These are phyloP conservation scores for Denticeps clupeoides DNA, from an alignment of 2,797 vertebrate genomes.

Conservation along the genomic window DNA sequence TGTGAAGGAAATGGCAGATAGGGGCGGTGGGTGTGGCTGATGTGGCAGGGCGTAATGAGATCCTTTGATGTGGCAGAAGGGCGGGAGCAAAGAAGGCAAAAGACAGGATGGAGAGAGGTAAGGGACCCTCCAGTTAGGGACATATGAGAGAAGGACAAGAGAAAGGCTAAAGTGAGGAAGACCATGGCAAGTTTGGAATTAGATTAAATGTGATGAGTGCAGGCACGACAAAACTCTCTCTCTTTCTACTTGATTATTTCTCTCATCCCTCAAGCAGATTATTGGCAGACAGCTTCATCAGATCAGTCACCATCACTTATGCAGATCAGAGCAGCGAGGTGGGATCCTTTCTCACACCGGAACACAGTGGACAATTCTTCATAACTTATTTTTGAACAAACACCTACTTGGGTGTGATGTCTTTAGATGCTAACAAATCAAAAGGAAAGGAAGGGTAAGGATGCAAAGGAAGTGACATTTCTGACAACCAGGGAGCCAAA, in stretches of 20 bases:
- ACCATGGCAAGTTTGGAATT: too few relatives aligned
- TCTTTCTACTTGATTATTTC: neutral
- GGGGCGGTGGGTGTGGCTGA: constrained; percentile 35
- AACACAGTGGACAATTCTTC: neutral
- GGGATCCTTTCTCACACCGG: neutral
- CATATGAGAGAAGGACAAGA: neutral
- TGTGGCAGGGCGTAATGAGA: constrained; percentile 60
- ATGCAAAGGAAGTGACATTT: neutral
- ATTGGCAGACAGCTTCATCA: neutral
- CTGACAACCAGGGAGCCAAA: constrained; percentile 35
- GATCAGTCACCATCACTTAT: neutral
- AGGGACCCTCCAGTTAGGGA: neutral
- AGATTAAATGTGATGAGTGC: too few relatives aligned
- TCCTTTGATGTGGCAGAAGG: constrained; percentile 69
- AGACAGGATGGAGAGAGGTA: neutral
- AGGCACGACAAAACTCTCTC: neutral
- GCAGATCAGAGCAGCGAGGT: neutral
- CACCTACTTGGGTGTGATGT: neutral
- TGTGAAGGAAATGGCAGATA: constrained; percentile 55
- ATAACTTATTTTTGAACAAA: neutral
- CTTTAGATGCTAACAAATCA: neutral
- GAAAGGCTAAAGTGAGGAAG: too few relatives aligned
- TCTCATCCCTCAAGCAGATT: neutral
- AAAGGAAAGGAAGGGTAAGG: neutral
- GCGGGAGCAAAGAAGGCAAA: constrained; percentile 32